phyloP scores from a whole-genome alignment of 2,888 invertebrate species.

The Dasypolia templi region DNA sequence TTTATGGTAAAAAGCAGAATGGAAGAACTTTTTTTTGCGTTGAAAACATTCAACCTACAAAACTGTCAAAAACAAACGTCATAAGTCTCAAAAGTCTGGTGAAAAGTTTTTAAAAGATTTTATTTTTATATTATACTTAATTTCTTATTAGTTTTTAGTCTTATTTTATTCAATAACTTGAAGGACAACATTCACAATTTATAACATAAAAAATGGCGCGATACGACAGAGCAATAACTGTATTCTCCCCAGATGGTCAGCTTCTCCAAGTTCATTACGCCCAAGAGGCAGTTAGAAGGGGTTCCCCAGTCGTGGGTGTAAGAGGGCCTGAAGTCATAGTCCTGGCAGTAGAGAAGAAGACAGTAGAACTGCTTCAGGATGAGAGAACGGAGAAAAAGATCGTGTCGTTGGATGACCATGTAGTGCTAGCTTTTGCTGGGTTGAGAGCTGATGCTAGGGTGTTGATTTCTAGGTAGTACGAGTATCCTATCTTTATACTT shows the following conservation, averaged over 20 bases:
- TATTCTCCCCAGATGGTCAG: conserved; percentile 99
- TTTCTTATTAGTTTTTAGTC: conserved; percentile 7
- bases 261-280: conserved; percentile 99
- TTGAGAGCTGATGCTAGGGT: conserved; percentile 99
- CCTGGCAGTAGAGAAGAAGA: conserved; percentile 98
- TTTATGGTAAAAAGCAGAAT: neutral
- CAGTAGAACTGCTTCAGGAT: conserved; percentile 98
- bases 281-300: conserved; percentile 99
- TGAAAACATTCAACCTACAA: neutral
- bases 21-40: neutral
- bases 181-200: neutral
- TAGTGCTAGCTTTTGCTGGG: conserved; percentile 99
- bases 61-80: conserved; percentile 34
- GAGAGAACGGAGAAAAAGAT: conserved; percentile 98
- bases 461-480: conserved; percentile 93
- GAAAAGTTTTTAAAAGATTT: conserved; percentile 9
- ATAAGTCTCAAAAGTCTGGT: conserved; percentile 21
- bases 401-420: conserved; percentile 98
- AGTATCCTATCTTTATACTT: too few relatives aligned
- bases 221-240: conserved; percentile 99
- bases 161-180: conserved; percentile 2
- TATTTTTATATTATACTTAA: neutral
- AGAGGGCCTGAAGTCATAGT: conserved; percentile 97
- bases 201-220: conserved; percentile 83
- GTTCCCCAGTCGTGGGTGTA: conserved; percentile 95